Conservation (phyloP, 2,888 invertebrate genomes). For the Rotaria magnacalcarata region DNA sequence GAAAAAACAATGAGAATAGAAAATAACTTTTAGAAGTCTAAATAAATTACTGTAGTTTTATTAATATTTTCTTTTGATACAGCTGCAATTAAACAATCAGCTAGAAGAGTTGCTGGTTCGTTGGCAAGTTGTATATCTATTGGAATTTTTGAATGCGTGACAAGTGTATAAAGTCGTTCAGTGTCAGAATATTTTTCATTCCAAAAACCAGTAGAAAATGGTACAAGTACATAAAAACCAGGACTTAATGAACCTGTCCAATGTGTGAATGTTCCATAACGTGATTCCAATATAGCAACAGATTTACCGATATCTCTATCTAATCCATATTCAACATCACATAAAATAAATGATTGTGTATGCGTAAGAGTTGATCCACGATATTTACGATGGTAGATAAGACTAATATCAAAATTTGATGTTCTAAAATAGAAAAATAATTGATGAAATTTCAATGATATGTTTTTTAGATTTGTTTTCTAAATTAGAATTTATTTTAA, state of each 20-base stretch:
- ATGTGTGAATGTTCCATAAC: too few species aligned
- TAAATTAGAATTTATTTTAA: too few species aligned
- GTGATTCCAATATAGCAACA: too few species aligned
- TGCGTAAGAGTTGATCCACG: background rate
- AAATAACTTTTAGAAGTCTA: background rate
- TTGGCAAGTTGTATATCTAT: background rate
- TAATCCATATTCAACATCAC: background rate
- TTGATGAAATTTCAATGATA: too few species aligned
- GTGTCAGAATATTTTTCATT: background rate
- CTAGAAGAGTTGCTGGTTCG: background rate
- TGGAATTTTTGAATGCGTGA: background rate
- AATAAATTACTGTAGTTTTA: background rate
- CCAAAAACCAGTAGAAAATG: background rate
- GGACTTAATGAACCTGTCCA: too few species aligned
- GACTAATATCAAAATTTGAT: background rate
- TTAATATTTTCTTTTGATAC: background rate
- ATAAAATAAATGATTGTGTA: conserved; percentile 23
- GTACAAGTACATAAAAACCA: too few species aligned
- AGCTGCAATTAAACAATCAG: conserved; percentile 11
- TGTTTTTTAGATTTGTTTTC: too few species aligned
- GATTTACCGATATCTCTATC: too few species aligned
- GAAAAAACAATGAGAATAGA: background rate
- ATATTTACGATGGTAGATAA: background rate
- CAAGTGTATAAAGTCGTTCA: background rate
- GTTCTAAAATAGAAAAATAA: background rate